phyloP scores from a whole-genome alignment of 2,888 invertebrate genomes.

The Drosophila hawaiiensis region DNA sequence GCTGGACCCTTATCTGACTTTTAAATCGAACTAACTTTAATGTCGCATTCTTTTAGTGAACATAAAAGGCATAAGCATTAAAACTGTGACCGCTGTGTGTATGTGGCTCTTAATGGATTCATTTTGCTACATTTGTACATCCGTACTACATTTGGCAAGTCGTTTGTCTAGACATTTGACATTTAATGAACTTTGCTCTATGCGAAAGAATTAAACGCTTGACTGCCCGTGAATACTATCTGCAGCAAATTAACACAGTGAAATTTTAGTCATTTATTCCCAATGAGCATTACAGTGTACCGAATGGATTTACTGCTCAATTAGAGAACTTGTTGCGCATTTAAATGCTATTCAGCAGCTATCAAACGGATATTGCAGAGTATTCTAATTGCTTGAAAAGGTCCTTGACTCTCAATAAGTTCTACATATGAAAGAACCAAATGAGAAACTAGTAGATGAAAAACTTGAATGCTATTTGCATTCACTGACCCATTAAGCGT shows the following conservation, averaged over 20 bases:
- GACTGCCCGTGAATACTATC: conserved; percentile 3
- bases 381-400: background rate
- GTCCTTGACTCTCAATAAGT: background rate
- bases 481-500: background rate
- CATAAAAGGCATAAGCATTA: background rate
- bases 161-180: conserved; percentile 56
- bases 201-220: conserved; percentile 4
- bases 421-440: background rate
- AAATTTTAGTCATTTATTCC: conserved; percentile 7
- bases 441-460: background rate
- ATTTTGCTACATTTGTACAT: conserved; percentile 24
- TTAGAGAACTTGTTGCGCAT: conserved; percentile 4
- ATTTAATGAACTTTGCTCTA: conserved; percentile 23
- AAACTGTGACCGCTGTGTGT: conserved; percentile 10
- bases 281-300: background rate
- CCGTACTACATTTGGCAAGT: conserved; percentile 27
- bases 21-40: conserved; percentile 18
- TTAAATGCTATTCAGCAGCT: conserved; percentile 1
- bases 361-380: background rate
- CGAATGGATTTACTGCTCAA: conserved; percentile 6
- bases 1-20: conserved; percentile 13
- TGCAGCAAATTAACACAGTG: background rate
- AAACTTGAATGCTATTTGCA: background rate
- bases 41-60: background rate
- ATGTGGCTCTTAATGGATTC: conserved; percentile 32